A percentile compares a stretch with the other conserved stretches of the same genome.
These are phyloP conservation scores for Acrossocheilus wenchowensis DNA, from an alignment of 2,797 vertebrate genomes.

Conservation along the genomic window DNA sequence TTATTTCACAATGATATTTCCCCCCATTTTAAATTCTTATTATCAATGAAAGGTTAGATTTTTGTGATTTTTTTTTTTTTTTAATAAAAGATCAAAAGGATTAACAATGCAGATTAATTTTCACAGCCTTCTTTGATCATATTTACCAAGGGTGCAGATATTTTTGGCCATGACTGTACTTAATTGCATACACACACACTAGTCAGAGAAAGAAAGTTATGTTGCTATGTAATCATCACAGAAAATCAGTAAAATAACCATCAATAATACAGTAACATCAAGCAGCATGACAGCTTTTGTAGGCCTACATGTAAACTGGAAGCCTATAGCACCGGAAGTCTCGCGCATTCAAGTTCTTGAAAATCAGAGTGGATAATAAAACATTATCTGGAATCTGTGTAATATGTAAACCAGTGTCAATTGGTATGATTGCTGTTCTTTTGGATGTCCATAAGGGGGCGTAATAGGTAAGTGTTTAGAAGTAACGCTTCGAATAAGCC, in stretches of 20 bases:
- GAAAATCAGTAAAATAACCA: not conserved
- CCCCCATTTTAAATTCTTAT: too few species aligned
- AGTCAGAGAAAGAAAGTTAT: too few species aligned
- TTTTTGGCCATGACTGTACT: conserved; percentile 40
- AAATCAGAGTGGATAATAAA: not conserved
- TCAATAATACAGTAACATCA: not conserved
- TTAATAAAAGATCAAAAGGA: too few species aligned
- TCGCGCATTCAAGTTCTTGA: not conserved
- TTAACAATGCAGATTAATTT: too few species aligned
- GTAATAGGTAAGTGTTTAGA: not conserved
- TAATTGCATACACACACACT: not conserved
- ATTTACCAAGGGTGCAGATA: too few species aligned
- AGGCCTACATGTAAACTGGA: not conserved
- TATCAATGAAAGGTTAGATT: too few species aligned
- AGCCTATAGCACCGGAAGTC: not conserved
- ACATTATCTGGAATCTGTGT: not conserved
- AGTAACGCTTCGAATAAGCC: not conserved
- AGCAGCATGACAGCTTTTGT: not conserved
- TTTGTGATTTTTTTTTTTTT: too few species aligned
- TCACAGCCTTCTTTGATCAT: too few species aligned
- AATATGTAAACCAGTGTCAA: too few species aligned
- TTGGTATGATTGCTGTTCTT: not conserved
- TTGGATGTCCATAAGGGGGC: conserved; percentile 25
- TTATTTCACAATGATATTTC: too few species aligned
- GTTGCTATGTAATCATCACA: too few species aligned